These are phyloP conservation scores for Vollenhovia emeryi DNA, from an alignment of 1,140 invertebrate species.

Conservation along the genomic window DNA sequence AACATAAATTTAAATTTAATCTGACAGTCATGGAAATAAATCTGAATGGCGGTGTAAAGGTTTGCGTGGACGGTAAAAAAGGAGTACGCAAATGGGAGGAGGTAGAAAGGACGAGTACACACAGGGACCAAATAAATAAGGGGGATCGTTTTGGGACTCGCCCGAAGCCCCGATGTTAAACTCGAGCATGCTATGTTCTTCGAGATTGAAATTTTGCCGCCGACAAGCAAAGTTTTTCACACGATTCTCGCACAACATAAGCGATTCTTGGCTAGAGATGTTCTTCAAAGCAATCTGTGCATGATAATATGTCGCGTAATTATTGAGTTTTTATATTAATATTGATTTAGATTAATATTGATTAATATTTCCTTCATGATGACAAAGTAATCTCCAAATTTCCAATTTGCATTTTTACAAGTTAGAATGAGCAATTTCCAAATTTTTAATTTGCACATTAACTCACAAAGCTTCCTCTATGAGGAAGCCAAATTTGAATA, in stretches of 20 bases:
- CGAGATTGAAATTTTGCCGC: constrained; percentile 23
- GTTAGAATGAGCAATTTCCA: too few species aligned
- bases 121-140: constrained; percentile 54
- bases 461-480: too few species aligned
- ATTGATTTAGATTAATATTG: too few species aligned
- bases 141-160: constrained; percentile 20
- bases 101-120: constrained; percentile 23
- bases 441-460: too few species aligned
- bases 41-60: constrained; percentile 60
- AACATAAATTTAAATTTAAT: constrained; percentile 63
- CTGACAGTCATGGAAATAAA: constrained; percentile 60
- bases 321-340: neutral
- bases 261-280: neutral
- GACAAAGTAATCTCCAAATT: too few species aligned
- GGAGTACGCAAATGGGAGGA: neutral
- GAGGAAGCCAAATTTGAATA: too few species aligned
- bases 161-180: neutral
- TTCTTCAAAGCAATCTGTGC: neutral
- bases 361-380: too few species aligned
- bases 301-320: neutral
- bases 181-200: neutral
- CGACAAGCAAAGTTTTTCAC: constrained; percentile 15
- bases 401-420: too few species aligned
- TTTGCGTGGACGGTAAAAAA: constrained; percentile 56
- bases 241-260: neutral